Conservation (phyloP, 2,113 vertebrate genomes). For the Podarcis cretensis region DNA sequence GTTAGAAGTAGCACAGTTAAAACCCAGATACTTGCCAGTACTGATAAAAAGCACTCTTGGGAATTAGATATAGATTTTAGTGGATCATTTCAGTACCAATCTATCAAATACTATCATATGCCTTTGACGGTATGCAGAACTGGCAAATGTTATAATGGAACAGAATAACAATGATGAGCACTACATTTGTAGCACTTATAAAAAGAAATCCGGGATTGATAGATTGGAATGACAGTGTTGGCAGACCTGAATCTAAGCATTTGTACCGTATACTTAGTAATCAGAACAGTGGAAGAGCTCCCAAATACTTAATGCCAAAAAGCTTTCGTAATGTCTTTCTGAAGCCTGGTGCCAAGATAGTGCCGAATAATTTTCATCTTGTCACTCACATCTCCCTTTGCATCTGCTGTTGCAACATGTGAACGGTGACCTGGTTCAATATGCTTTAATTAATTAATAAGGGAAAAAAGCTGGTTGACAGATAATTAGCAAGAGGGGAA, state of each 20-base stretch:
- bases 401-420: constrained; percentile 72
- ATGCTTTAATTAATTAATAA: constrained; percentile 75
- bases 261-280: constrained; percentile 73
- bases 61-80: constrained; percentile 63
- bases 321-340: constrained; percentile 69
- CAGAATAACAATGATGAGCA: constrained; percentile 72
- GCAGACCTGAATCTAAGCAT: constrained; percentile 71
- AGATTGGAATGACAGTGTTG: constrained; percentile 71
- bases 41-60: constrained; percentile 62
- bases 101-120: constrained; percentile 64
- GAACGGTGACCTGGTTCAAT: constrained; percentile 70
- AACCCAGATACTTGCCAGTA: constrained; percentile 65
- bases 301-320: constrained; percentile 65
- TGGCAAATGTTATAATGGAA: constrained; percentile 73
- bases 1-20: constrained; percentile 48
- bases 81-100: constrained; percentile 69
- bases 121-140: constrained; percentile 72
- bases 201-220: constrained; percentile 69
- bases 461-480: constrained; percentile 46
- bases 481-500: constrained; percentile 62
- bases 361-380: constrained; percentile 70
- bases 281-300: constrained; percentile 59
- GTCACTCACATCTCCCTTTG: constrained; percentile 70
- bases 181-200: constrained; percentile 69
- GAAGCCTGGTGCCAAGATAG: constrained; percentile 66